Evolutionary conservation across 2,888 invertebrate species (phyloP).

Genomic region (Adela reaumurella): DNA sequence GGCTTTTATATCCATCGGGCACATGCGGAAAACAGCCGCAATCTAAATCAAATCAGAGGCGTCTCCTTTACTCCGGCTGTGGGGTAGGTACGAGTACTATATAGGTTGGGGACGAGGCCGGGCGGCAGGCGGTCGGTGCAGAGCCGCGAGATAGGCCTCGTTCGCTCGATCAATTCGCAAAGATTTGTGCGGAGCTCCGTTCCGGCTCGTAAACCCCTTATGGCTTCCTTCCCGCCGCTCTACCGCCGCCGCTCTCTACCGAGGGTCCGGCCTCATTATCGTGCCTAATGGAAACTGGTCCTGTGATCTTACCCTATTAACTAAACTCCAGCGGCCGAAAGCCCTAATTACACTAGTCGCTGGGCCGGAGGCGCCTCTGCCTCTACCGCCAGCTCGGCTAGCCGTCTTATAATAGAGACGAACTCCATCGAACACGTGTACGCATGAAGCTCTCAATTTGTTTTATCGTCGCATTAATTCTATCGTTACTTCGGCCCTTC

Average conservation of each 20-base stretch:
- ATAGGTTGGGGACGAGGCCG: neutral
- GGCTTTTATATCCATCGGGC: neutral
- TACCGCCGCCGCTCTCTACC: neutral
- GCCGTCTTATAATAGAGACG: neutral
- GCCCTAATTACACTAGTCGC: neutral
- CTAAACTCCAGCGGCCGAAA: neutral
- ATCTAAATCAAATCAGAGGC: neutral
- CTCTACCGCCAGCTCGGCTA: neutral
- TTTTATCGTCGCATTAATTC: neutral
- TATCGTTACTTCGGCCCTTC: neutral
- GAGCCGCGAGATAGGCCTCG: neutral
- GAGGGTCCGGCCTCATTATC: neutral
- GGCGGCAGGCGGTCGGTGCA: neutral
- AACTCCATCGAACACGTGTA: neutral
- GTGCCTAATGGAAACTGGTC: neutral
- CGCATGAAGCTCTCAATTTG: neutral
- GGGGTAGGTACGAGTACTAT: too few species aligned
- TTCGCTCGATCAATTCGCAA: conserved; percentile 11
- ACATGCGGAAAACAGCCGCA: neutral
- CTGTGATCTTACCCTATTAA: neutral
- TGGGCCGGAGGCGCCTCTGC: too few species aligned
- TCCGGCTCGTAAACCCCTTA: conserved; percentile 10
- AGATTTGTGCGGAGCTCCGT: conserved; percentile 10
- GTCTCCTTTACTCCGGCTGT: neutral
- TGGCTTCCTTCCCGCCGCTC: conserved; percentile 5